Base-by-base conservation (phyloP, 2,888 invertebrate species). In the Resseliella maxima region DNA sequence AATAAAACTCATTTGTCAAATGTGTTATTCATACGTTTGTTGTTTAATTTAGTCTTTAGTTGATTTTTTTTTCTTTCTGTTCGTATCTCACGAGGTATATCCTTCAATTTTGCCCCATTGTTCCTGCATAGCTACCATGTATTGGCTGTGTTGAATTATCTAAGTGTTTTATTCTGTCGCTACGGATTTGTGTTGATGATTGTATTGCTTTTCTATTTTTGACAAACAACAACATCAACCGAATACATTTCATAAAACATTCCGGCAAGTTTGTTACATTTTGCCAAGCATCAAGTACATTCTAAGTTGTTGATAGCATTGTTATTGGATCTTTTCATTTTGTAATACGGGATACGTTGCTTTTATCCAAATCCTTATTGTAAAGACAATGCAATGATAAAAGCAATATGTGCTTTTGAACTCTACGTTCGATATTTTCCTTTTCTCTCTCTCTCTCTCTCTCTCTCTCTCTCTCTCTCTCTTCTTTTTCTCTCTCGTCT, bases 321-420 rank as follows among this genome's bases (percentile, higher is more conserved):
- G 46, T 50, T 50, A 18, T 50, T 24, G 3, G 3, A 24, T n/a
- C 24, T 59, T 59, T 50, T 50, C 8, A 50, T 50, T 15, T 18
- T 59, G 24, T 59, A 3, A 24, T 59, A 24, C 24, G 21, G 10
- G n/a, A n/a, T n/a, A n/a, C n/a, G n/a, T 50, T 18, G 10, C 59
- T 59, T 59, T 59, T 10, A 59, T 59, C 24, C 59, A 24, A 59
- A 59, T 59, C 59, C 59, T 50, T 18, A 50, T 50, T 50, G 46
- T 50, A 18, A 18, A 8, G 18, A 50, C 46, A 50, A 50, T 50
- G 46, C 24, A 59, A 59, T 59, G 24, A 59, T 59, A 24, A 59
- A 59, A 59, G 18, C 24, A 15, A 24, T 24, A 59, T 59, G 59
- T 59, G 5, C 59, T 59, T 59, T 24, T 59, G 24, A 59, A 24